Base-by-base conservation (phyloP, 2,113 vertebrate genomes). In the Pogonocichla stellata region DNA sequence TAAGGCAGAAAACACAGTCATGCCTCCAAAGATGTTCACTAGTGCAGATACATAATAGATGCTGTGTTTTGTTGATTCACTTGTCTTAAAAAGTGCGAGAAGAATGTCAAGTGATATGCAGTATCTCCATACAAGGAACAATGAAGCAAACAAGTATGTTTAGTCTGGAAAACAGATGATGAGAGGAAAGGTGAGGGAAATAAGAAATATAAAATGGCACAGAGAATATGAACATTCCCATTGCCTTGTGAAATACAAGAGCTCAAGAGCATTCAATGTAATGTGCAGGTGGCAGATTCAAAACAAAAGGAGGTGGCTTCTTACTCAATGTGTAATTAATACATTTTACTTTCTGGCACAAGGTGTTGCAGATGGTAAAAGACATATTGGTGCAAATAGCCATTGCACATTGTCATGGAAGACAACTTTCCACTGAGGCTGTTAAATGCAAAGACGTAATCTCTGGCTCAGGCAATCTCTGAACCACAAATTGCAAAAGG, bases 381-480 rank as follows among this genome's bases (percentile, higher is more conserved):
- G 51, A n/a, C 42, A 40, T 25, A n/a, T 60, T 74, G 78, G 31
- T 82, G 71, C 48, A 96, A 85, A 92, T 85, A 95, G 42, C 31
- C 58, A 29, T 53, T 83, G 62, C 70, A 75, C 57, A 42, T 79
- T 92, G 58, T 83, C 88, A 70, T 61, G 67, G 86, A 90, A 96
- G 36, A 57, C 71, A 82, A 34, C 50, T 86, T 90, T 86, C 54
- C 53, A 57, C 45, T 36, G 62, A 65, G 45, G 31, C 11, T 90
- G 28, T 43, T 88, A 90, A 83, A 29, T 50, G 72, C n/a, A 62
- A 60, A 94, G 54, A 38, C 9, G 6, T 33, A 64, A 57, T 64
- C 45, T 94, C 74, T 88, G 56, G 53, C 71, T 88, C 36, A 57
- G 71, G 54, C 88, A 94, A 88, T 79, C 81, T 91, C 87, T 82